Conservation (phyloP, 2,113 vertebrate species). For the Erpornis zantholeuca region DNA sequence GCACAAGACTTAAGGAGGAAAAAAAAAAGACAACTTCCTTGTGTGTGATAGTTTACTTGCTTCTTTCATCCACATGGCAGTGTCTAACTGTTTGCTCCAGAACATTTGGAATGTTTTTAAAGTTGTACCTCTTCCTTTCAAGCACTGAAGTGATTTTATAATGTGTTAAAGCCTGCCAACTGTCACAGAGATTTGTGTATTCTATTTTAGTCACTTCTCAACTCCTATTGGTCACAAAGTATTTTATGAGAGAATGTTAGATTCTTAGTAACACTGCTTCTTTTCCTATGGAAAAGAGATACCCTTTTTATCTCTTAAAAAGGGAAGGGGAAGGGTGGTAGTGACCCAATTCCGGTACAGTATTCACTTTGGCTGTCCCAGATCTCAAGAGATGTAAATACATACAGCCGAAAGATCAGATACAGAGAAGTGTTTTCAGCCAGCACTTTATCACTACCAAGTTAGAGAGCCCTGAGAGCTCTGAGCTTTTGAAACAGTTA, state of each 20-base stretch:
- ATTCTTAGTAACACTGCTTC: neutral
- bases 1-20: neutral
- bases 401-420: neutral
- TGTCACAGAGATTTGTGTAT: neutral
- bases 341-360: neutral
- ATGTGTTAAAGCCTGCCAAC: neutral
- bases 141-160: neutral
- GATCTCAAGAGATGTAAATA: neutral
- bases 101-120: neutral
- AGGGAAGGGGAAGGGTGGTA: neutral
- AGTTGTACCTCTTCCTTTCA: neutral
- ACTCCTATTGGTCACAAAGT: neutral
- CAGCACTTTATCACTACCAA: neutral
- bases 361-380: neutral
- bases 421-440: neutral
- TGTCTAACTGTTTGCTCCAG: neutral
- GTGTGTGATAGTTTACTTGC: neutral
- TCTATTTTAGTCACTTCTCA: neutral
- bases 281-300: neutral
- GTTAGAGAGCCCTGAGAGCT: neutral
- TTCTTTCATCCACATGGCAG: neutral
- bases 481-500: neutral
- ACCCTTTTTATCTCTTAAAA: neutral
- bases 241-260: neutral
- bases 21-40: neutral